These are phyloP conservation scores for Ochropleura leucogaster DNA, from an alignment of 2,888 invertebrate species.

Conservation along the genomic window DNA sequence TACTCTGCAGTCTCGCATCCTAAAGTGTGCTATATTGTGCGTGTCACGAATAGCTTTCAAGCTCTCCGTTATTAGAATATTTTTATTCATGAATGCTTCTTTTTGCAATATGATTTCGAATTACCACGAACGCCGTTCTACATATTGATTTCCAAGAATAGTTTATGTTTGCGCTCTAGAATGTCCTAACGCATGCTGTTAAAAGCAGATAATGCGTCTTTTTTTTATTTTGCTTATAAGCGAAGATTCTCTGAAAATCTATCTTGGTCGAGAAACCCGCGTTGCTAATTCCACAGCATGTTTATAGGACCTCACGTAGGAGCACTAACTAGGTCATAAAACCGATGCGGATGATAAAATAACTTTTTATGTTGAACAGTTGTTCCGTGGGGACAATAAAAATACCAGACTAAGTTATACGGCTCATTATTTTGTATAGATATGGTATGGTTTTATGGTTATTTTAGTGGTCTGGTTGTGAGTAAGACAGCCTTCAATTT, in stretches of 20 bases:
- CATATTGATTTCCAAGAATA: neutral
- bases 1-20: slow-evolving; percentile 33
- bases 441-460: slow-evolving; percentile 47
- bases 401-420: slow-evolving; percentile 52
- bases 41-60: slow-evolving; percentile 26
- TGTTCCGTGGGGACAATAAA: slow-evolving; percentile 48
- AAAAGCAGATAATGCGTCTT: neutral
- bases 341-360: slow-evolving; percentile 55
- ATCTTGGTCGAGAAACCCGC: slow-evolving; percentile 2
- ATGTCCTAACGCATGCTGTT: neutral
- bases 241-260: slow-evolving; percentile 5
- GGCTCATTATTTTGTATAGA: slow-evolving; percentile 41
- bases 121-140: neutral
- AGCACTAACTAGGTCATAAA: slow-evolving; percentile 54
- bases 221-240: neutral
- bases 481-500: slow-evolving; percentile 3
- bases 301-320: slow-evolving; percentile 44
- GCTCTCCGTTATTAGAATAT: slow-evolving; percentile 31
- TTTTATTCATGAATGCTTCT: slow-evolving; percentile 22
- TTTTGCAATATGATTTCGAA: slow-evolving; percentile 36
- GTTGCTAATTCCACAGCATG: slow-evolving; percentile 15
- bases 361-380: slow-evolving; percentile 54
- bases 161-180: neutral
- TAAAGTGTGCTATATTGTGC: slow-evolving; percentile 22
- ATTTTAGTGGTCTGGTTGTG: slow-evolving; percentile 45